These are phyloP conservation scores for Rhynchonycteris naso DNA, from an alignment of 2,797 vertebrate genomes.

Conservation along the genomic window DNA sequence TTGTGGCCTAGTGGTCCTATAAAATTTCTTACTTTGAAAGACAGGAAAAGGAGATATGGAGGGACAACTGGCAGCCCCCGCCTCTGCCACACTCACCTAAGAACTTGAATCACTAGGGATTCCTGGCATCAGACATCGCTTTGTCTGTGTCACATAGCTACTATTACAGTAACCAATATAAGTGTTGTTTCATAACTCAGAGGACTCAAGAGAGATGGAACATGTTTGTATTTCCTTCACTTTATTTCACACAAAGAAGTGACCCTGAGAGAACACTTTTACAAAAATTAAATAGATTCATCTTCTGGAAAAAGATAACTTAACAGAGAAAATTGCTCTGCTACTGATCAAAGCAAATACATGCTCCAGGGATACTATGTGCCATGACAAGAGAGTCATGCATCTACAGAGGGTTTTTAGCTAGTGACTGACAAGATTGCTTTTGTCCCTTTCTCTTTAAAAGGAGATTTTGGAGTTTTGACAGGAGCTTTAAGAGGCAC, in stretches of 20 bases:
- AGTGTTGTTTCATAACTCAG: conserved; percentile 11
- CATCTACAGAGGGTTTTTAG: not conserved
- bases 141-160: not conserved
- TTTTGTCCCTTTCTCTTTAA: conserved; percentile 67
- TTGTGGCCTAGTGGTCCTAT: not conserved
- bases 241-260: conserved; percentile 69
- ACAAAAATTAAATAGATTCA: conserved; percentile 69
- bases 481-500: conserved; percentile 57
- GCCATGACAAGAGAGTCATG: not conserved
- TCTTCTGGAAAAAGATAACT: conserved; percentile 61
- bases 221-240: conserved; percentile 7
- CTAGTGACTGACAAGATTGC: conserved; percentile 40
- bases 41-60: not conserved
- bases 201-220: conserved; percentile 14
- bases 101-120: not conserved
- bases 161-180: not conserved
- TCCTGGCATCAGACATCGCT: not conserved
- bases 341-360: conserved; percentile 64
- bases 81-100: not conserved
- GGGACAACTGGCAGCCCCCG: not conserved
- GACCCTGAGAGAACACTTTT: conserved; percentile 67
- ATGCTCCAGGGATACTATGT: not conserved
- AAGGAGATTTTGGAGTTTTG: conserved; percentile 54
- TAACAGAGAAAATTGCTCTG: conserved; percentile 61
- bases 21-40: not conserved